Conservation (phyloP, 1,140 invertebrate species). For the Zelostemma sp. region DNA sequence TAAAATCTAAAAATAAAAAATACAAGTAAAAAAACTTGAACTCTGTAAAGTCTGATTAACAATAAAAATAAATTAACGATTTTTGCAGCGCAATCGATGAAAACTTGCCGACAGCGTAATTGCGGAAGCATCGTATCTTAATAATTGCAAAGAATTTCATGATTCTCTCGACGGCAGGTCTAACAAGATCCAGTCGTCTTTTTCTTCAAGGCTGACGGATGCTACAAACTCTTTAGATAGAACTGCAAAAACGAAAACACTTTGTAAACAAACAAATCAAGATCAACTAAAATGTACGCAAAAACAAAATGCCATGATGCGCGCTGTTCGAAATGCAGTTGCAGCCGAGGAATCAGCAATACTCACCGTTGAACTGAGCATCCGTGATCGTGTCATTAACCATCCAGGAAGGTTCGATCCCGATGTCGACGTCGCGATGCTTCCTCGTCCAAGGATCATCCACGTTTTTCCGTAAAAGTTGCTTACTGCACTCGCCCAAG, state of each 20-base stretch:
- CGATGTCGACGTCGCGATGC: constrained; percentile 36
- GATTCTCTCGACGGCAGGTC: constrained; percentile 30
- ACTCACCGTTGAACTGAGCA: constrained; percentile 58
- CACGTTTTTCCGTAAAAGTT: constrained; percentile 48
- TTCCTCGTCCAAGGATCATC: constrained; percentile 20
- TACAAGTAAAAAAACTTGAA: too few species aligned
- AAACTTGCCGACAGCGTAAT: neutral
- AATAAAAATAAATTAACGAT: neutral
- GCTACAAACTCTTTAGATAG: constrained; percentile 59
- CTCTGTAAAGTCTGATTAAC: too few species aligned
- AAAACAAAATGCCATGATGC: constrained; percentile 1
- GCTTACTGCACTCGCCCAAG: constrained; percentile 60
- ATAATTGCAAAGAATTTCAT: constrained; percentile 5
- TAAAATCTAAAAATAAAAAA: too few species aligned
- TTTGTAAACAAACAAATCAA: too few species aligned
- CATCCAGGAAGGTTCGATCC: constrained; percentile 23
- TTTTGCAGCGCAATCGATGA: neutral
- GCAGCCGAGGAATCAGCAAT: neutral
- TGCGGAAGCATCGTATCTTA: neutral
- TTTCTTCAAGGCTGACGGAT: constrained; percentile 53
- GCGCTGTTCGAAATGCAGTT: neutral
- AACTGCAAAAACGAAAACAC: constrained; percentile 50
- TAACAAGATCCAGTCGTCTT: constrained; percentile 62
- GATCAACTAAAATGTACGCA: too few species aligned
- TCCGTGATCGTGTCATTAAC: constrained; percentile 45